A percentile compares a stretch with the other conserved stretches of the same genome.
Evolutionary conservation across 2,888 invertebrate genomes (phyloP).

Genomic region (Sesia bembeciformis): DNA sequence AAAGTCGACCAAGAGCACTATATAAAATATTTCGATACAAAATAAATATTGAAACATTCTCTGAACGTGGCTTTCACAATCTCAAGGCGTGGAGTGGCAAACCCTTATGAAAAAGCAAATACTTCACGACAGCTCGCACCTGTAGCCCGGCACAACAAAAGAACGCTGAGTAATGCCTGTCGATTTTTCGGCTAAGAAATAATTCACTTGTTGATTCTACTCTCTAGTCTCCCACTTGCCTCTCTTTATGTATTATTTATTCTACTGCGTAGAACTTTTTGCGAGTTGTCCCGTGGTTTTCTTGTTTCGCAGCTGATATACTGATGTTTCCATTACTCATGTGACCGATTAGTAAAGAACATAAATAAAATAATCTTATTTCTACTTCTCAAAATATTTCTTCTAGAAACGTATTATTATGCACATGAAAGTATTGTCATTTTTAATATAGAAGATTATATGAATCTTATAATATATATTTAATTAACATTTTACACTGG

Average conservation of each 20-base stretch:
- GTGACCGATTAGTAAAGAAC: too few relatives aligned
- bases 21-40: neutral
- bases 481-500: too few relatives aligned
- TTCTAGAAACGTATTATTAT: too few relatives aligned
- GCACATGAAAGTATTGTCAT: too few relatives aligned
- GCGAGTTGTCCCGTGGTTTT: constrained; percentile 15
- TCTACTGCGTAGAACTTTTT: constrained; percentile 26
- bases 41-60: constrained; percentile 25
- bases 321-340: neutral
- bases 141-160: constrained; percentile 52
- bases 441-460: too few relatives aligned
- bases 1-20: neutral
- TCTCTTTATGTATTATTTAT: constrained; percentile 42
- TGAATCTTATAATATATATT: too few relatives aligned
- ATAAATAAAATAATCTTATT: too few relatives aligned
- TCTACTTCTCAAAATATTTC: too few relatives aligned
- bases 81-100: constrained; percentile 16
- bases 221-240: constrained; percentile 31
- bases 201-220: constrained; percentile 64
- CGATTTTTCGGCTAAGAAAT: constrained; percentile 60
- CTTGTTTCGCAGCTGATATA: neutral
- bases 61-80: constrained; percentile 15
- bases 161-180: constrained; percentile 53
- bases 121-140: constrained; percentile 37
- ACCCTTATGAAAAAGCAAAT: constrained; percentile 45